These are phyloP conservation scores for Sebastiscus albofasciatus DNA, from an alignment of 2,797 vertebrate genomes.

Conservation along the genomic window DNA sequence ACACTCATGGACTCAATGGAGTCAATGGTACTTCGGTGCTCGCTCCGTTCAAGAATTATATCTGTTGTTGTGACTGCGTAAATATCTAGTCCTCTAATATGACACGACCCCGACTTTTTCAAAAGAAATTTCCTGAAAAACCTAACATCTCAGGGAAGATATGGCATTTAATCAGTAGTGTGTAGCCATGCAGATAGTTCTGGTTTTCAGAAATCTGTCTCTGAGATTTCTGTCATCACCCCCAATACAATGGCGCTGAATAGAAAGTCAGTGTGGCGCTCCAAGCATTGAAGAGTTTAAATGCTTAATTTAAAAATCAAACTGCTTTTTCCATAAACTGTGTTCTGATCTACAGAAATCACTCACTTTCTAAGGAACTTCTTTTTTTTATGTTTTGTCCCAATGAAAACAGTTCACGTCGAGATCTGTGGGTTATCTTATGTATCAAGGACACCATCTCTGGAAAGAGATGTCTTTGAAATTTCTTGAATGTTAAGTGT, in stretches of 20 bases:
- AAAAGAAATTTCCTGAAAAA: neutral
- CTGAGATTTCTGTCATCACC: neutral
- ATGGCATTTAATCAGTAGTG: neutral
- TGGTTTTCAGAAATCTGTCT: neutral
- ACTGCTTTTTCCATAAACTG: neutral
- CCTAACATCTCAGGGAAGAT: neutral
- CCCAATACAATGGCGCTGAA: neutral
- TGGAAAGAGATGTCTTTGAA: neutral
- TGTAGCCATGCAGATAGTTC: neutral
- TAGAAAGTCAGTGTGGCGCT: neutral
- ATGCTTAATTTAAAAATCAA: neutral
- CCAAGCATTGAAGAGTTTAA: neutral
- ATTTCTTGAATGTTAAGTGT: neutral
- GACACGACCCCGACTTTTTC: neutral
- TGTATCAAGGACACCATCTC: conserved; percentile 12
- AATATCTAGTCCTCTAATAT: neutral
- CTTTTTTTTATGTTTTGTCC: neutral
- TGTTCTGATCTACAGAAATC: neutral
- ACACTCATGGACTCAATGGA: neutral
- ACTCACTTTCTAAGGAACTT: neutral
- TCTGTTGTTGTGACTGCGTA: neutral
- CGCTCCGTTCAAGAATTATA: neutral
- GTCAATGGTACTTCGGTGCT: neutral
- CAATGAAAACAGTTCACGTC: neutral
- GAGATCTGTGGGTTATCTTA: neutral